Base-by-base conservation (phyloP, 2,797 vertebrate genomes). In the Ataeniobius toweri region DNA sequence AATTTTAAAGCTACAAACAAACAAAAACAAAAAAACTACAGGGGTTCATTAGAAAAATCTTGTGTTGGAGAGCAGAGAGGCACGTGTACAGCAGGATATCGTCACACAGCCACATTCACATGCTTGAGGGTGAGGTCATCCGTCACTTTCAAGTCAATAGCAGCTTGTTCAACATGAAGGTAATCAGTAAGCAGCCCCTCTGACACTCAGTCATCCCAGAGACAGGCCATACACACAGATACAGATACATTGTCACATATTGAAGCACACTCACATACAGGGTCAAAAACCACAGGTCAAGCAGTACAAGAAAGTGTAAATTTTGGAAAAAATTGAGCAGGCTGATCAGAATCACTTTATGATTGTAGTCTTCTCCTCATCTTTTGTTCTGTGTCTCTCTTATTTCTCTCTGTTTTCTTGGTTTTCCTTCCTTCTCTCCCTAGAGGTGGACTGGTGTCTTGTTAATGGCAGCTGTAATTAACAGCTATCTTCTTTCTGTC, bases 111-210 rank as follows among this genome's bases (percentile, higher is more conserved):
- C 85, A 85, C 85, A 86, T 77, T 71, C 80, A 75, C 82, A 81
- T 46, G 86, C 90, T 85, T 10, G 5, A 55, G 82, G 82, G 84
- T 53, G 78, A 85, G 89, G 92, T 95, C 96, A 97, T 98, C 96
- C 94, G 93, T 98, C 97, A 97, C 96, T 96, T 92, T 87, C 91
- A 91, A 96, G 96, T 98, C 97, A 97, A 97, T 97, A 97, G 92
- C 94, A 93, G 96, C 96, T 97, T 97, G 97, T 97, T 98, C 96
- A 96, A 98, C 97, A 98, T 96, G 96, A 97, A 96, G 95, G 95
- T 96, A 96, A 97, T 98, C 97, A 97, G 97, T 96, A 96, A 95
- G 96, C 96, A 95, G 95, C 90, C 94, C 91, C 94, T 96, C 90
- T 95, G 96, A 94, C 95, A 95, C 96, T 97, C 96, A 95, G 96